These are phyloP conservation scores for Drosophila sp. DNA, from an alignment of 1,140 invertebrate species.

Conservation along the genomic window DNA sequence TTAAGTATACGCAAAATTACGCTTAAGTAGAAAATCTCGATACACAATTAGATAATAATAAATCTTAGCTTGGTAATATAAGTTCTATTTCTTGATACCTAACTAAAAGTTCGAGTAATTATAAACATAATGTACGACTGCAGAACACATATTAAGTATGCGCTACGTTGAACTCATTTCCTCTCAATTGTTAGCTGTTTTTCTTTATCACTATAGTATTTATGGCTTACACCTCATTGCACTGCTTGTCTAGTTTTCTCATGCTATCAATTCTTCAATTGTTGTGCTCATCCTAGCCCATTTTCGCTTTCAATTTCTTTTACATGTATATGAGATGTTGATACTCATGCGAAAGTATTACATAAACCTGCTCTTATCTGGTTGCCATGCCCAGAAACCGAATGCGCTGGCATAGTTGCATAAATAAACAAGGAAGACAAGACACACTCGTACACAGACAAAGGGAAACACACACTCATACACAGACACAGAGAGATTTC, in stretches of 20 bases:
- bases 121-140: too few relatives aligned
- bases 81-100: too few relatives aligned
- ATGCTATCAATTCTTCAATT: slow-evolving; percentile 15
- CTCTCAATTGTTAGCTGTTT: not conserved
- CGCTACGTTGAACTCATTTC: not conserved
- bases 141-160: not conserved
- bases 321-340: slow-evolving; percentile 26
- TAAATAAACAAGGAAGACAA: slow-evolving; percentile 56
- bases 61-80: too few relatives aligned
- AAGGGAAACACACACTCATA: not conserved
- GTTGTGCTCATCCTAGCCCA: slow-evolving; percentile 24
- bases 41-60: too few relatives aligned
- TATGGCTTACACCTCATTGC: slow-evolving; percentile 3
- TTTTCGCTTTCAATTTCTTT: slow-evolving; percentile 51
- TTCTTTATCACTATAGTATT: slow-evolving; percentile 1
- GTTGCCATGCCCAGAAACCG: slow-evolving; percentile 20
- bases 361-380: slow-evolving; percentile 58
- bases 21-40: too few relatives aligned
- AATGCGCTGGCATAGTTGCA: slow-evolving; percentile 55
- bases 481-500: slow-evolving; percentile 48
- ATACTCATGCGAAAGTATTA: slow-evolving; percentile 32
- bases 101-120: too few relatives aligned
- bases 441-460: slow-evolving; percentile 18
- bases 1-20: too few relatives aligned
- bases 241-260: not conserved